Conservation (phyloP, 2,888 invertebrate genomes). For the Euphydryas editha region DNA sequence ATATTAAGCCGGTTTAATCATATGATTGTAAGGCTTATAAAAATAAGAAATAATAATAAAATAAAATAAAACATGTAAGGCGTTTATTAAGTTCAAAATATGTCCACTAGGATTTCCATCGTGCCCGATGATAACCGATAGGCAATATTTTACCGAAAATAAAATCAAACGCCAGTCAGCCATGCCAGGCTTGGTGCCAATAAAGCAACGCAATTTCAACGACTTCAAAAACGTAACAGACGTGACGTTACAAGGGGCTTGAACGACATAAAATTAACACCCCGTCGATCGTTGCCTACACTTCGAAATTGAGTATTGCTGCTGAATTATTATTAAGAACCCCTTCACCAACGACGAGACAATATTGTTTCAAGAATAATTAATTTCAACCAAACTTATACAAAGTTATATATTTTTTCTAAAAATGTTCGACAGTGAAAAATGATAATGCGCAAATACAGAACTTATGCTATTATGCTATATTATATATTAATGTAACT, state of each 20-base stretch:
- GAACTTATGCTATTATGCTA: no score
- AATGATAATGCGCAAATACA: neutral
- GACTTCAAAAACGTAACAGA: slow-evolving; percentile 21
- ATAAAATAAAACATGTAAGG: neutral
- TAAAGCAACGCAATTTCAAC: slow-evolving; percentile 28
- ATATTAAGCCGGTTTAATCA: no score
- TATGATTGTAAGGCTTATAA: no score
- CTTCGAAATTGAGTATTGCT: slow-evolving; percentile 9
- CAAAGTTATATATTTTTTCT: neutral
- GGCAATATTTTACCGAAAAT: slow-evolving; percentile 21
- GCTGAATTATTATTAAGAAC: neutral
- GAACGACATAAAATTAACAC: slow-evolving; percentile 23
- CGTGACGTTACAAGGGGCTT: slow-evolving; percentile 24
- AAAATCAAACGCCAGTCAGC: slow-evolving; percentile 23
- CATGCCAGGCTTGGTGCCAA: slow-evolving; percentile 18
- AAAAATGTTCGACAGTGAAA: neutral
- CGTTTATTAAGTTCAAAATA: neutral
- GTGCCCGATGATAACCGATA: neutral
- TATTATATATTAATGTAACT: no score
- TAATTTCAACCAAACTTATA: neutral
- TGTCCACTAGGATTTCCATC: neutral
- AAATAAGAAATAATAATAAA: no score
- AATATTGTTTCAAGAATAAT: neutral
- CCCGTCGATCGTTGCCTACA: slow-evolving; percentile 9
- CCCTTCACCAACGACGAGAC: neutral